Evolutionary conservation across 2,113 vertebrate species (phyloP), one percentile per base, ranked within the genome.

Genomic region (Phrynosoma platyrhinos): DNA sequence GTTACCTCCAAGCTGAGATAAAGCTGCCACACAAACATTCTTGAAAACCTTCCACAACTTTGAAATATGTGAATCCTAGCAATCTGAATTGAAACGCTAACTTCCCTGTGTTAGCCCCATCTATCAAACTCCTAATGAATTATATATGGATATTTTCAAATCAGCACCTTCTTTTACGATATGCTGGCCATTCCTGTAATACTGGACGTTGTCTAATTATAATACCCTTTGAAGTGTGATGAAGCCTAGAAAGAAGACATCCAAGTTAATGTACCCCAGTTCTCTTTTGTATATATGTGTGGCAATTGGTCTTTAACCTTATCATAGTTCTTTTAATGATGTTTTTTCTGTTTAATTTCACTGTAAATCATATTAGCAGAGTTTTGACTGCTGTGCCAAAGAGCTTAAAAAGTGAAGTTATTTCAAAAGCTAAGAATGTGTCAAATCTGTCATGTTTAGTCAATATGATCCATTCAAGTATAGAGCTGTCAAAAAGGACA

Each of bases 331-430:
- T 94, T 95, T 95, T 95, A 95, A 95, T 93, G 85, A 94, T 94
- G 82, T 92, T 95, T 95, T 47, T 95, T 81, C 92, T 95, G 92
- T 96, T 96, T 95, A 96, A 96, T 96, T 96, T 94, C 92, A 94
- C 90, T 88, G 87, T 93, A 94, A 96, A 93, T 96, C 89, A 93
- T 92, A 91, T 95, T 96, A 95, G 88, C 76, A 64, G 90, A 91
- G 90, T 96, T 96, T 94, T 96, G 95, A 95, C 90, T 94, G 90
- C 52, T 87, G 1, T 94, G 93, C 93, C 95, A 95, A 88, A 92
- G 78, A 91, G 90, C 91, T 95, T 95, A 94, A 95, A 96, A 94
- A 92, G 25, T 4, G 91, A 95, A 93, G 85, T 93, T 89, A 89
- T 93, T 95, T 88, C 25, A 86, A 95, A 91, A 94, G 87, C 90